Percentiles rank a stretch among this genome's conserved stretches.
Conservation (phyloP, 2,888 invertebrate genomes). For the Ennomos fuscantarius region DNA sequence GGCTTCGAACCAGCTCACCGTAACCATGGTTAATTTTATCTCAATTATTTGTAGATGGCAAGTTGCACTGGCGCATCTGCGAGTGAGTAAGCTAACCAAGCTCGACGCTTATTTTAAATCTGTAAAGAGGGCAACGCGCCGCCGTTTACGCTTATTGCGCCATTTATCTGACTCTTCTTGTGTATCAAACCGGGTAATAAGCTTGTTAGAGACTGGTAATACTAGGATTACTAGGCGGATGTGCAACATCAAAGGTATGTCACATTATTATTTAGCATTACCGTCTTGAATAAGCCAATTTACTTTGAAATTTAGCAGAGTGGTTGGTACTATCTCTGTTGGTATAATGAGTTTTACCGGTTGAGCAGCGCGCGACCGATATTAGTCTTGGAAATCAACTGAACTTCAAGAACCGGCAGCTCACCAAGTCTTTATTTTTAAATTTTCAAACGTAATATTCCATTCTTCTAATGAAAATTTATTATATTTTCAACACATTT, state of each 20-base stretch:
- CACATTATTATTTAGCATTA: constrained; percentile 8
- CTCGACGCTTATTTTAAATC: constrained; percentile 58
- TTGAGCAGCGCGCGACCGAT: too few relatives aligned
- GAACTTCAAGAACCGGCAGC: too few relatives aligned
- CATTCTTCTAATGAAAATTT: constrained; percentile 6
- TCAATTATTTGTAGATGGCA: constrained; percentile 51
- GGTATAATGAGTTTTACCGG: too few relatives aligned
- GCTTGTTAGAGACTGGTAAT: constrained; percentile 21
- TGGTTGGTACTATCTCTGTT: neutral
- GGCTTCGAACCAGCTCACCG: constrained; percentile 44
- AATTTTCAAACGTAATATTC: constrained; percentile 4
- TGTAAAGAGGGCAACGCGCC: constrained; percentile 51
- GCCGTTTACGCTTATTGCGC: constrained; percentile 39
- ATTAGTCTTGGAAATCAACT: too few relatives aligned
- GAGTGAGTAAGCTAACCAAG: constrained; percentile 64
- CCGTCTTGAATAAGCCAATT: neutral
- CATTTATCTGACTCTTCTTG: constrained; percentile 26
- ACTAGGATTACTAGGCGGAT: constrained; percentile 26
- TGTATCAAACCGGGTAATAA: constrained; percentile 20
- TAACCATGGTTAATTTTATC: constrained; percentile 61
- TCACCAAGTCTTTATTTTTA: constrained; percentile 17
- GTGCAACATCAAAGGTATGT: constrained; percentile 29
- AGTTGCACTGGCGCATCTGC: constrained; percentile 55
- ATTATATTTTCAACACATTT: constrained; percentile 22
- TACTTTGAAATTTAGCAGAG: neutral